A percentile compares a stretch with the other conserved stretches of the same genome.
Evolutionary conservation across 1,140 invertebrate genomes (phyloP).

Genomic region (Mizuhopecten yessoensis): DNA sequence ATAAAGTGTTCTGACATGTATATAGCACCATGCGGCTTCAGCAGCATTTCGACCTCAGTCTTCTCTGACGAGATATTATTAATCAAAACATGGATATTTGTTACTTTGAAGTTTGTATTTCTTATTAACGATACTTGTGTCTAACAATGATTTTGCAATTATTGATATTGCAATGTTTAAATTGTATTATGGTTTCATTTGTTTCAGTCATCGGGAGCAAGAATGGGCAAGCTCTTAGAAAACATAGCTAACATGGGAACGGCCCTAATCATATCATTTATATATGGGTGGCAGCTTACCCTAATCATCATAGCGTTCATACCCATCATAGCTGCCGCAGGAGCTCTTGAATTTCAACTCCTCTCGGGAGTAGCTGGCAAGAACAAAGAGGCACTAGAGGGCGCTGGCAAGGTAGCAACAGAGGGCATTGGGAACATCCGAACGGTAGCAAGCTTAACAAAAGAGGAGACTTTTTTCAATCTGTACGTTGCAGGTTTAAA

Average conservation of each 20-base stretch:
- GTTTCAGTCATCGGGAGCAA: slow-evolving; percentile 80
- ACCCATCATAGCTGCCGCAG: slow-evolving; percentile 85
- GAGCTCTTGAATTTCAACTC: slow-evolving; percentile 88
- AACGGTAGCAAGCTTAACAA: slow-evolving; percentile 85
- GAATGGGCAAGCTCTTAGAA: slow-evolving; percentile 82
- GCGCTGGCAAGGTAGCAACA: slow-evolving; percentile 65
- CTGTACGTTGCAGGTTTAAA: slow-evolving; percentile 63
- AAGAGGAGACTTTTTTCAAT: slow-evolving; percentile 83
- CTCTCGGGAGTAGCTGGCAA: slow-evolving; percentile 78
- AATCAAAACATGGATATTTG: no score
- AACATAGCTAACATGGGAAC: slow-evolving; percentile 83
- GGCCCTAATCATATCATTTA: slow-evolving; percentile 88
- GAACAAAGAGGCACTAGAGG: slow-evolving; percentile 57
- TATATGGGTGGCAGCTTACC: slow-evolving; percentile 91
- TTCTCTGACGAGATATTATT: no score
- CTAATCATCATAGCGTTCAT: slow-evolving; percentile 90
- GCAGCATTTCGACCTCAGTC: no score
- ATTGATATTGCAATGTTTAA: no score
- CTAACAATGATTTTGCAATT: no score
- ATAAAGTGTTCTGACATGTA: no score
- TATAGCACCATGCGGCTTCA: no score
- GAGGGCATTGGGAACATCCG: slow-evolving; percentile 85
- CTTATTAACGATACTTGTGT: no score
- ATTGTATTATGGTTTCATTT: no score
- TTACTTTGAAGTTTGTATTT: no score